Evolutionary conservation across 2,797 vertebrate genomes (phyloP), one percentile per base, ranked within the genome.

Genomic region (Sebastes diploproa): DNA sequence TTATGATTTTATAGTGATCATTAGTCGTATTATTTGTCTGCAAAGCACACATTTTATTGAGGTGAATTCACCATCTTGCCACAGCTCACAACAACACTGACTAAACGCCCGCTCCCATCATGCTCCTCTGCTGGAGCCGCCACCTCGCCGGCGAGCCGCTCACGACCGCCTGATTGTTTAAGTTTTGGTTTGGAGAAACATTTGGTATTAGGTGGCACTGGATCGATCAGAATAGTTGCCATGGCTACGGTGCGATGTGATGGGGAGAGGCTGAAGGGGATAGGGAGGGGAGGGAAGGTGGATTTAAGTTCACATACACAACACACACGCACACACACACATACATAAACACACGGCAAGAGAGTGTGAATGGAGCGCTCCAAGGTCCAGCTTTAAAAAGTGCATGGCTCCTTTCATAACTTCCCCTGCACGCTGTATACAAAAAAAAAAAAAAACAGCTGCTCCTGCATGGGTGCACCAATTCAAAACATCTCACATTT

Each of bases 221-320:
- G 97, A 98, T 98, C 96, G 96, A 98, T 98, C 95, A 93, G 95
- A 92, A 95, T 94, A 87, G 96, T 98, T 96, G 95, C 96, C 96
- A 97, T 98, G 96, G 96, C 94, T 93, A 98, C 96, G 70, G 86
- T 89, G 72, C 2, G 93, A 87, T 94, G 77, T 80, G 95, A 94
- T 93, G 94, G 94, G 95, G 95, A 93, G 95, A 94, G 93, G 94
- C 95, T 90, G 92, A 93, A 96, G 73, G 83, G 78, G 52, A 83
- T 52, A 16, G 27, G 38, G 52, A 72, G 60, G 32, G 71, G 65
- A 22, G 25, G 59, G 66, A 84, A 77, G 75, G 86, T 84, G 88
- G 75, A 82, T 87, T 83, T 65, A 91, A 91, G 84, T 92, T 90
- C 46, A 50, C 42, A 46, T 16, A 16, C 14, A 60, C 52, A 27